A percentile compares a stretch with the other conserved stretches of the same genome.
Evolutionary conservation across 2,797 vertebrate species (phyloP).

Genomic region (Dicrostonyx torquatus): DNA sequence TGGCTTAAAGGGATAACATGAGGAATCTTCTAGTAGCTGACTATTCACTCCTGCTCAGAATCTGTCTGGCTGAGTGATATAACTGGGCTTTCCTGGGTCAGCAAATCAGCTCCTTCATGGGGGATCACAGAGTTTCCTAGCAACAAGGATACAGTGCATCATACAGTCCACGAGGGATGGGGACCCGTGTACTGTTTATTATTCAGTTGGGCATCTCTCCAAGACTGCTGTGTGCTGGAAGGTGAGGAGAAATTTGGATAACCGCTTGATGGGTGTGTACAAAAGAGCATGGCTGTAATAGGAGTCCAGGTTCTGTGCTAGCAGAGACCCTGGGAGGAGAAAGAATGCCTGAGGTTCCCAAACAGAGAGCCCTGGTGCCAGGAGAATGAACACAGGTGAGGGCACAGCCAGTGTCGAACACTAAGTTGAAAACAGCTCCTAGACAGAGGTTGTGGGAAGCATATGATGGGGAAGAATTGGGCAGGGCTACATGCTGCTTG

Average conservation of each 20-base stretch:
- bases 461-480: neutral
- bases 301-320: neutral
- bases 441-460: neutral
- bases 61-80: neutral
- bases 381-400: neutral
- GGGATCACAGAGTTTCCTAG: neutral
- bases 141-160: neutral
- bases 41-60: slow-evolving; percentile 49
- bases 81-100: neutral
- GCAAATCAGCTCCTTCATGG: neutral
- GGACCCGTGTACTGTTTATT: neutral
- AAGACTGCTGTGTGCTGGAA: neutral
- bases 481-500: neutral
- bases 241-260: neutral
- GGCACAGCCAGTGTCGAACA: neutral
- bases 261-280: neutral
- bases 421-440: neutral
- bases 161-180: neutral
- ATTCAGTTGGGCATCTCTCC: neutral
- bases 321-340: neutral
- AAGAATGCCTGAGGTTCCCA: neutral
- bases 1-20: slow-evolving; percentile 77
- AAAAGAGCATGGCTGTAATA: rapidly evolving
- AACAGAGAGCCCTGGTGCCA: neutral
- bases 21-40: slow-evolving; percentile 74